Percentiles rank a stretch among this genome's conserved stretches.
Evolutionary conservation across 2,888 invertebrate genomes (phyloP).

Genomic region (Phymatocera aterrima): DNA sequence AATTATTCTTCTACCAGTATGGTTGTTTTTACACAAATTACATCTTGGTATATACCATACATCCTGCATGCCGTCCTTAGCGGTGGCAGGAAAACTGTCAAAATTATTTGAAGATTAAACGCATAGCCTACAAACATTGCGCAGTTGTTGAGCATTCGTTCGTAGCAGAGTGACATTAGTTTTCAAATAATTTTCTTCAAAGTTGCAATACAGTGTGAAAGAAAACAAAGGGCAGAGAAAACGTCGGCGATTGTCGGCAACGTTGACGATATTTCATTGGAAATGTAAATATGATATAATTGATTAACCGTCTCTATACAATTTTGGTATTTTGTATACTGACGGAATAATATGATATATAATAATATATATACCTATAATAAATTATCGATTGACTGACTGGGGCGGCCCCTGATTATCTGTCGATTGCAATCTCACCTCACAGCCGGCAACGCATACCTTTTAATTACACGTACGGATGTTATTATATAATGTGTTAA

Average conservation of each 20-base stretch:
- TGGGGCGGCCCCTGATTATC: neutral
- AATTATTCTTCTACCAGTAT: neutral
- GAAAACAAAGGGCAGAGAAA: too few species aligned
- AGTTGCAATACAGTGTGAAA: neutral
- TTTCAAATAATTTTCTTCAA: neutral
- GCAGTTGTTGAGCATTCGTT: neutral
- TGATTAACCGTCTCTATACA: neutral
- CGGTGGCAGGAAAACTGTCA: neutral
- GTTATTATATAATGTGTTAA: neutral
- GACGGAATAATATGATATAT: conserved; percentile 12
- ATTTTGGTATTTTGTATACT: neutral
- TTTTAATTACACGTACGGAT: neutral
- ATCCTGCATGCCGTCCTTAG: neutral
- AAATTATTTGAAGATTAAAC: neutral
- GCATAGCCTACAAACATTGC: neutral
- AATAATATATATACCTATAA: too few species aligned
- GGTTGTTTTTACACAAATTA: neutral
- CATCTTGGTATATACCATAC: neutral
- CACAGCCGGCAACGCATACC: conserved; percentile 13
- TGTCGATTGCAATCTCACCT: neutral
- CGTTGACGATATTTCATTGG: conserved; percentile 1
- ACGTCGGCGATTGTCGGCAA: neutral
- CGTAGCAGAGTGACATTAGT: neutral
- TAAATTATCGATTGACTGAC: neutral
- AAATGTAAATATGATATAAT: conserved; percentile 16